Base-by-base conservation (phyloP, 2,797 vertebrate genomes). In the Paratrypauchen microcephalus region DNA sequence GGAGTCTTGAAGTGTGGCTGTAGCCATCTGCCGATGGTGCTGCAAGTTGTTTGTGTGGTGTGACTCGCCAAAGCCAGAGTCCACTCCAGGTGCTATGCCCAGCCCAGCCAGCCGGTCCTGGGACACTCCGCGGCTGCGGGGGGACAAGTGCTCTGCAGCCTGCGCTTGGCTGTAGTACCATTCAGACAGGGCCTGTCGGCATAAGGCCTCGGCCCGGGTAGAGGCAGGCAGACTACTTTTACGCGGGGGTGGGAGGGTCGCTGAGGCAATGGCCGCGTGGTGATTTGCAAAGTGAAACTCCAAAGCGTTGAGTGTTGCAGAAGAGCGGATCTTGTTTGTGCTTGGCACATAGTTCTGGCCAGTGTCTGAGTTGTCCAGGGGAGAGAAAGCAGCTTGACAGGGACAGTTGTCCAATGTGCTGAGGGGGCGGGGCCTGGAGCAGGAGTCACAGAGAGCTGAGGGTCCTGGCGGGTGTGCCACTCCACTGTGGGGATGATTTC, bases 121-220 rank as follows among this genome's bases (percentile, higher is more conserved):
- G 63, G 96, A 98, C 69, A 93, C 89, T 55, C 95, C 96, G 72
- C 92, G 92, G 74, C 92, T 93, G 32, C 93, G 92, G 19, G 95
- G 92, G 0, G 94, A 87, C 89, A 95, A 87, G 65, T 70, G 73
- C 57, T 94, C 92, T 0, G 91, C 91, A 0, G 93, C 81, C 61
- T 89, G 79, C 2, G 93, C 92, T 85, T 95, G 97, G 89, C 92
- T 95, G 56, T 95, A 93, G 85, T 96, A 95, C 97, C 96, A 98
- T 83, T 96, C 93, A 0, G 95, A 94, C 84, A 97, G 90, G 4
- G 95, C 95, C 85, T 94, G 96, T 70, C 96, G 95, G 87, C 95
- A 95, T 59, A 95, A 92, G 57, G 75, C 48, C 19, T 96, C 94
- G 9, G 76, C 39, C 1, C 73, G 72, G 7, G 74, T 26, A 1